Base-by-base conservation (phyloP, 2,888 invertebrate genomes). In the Pemphredon lugubris region DNA sequence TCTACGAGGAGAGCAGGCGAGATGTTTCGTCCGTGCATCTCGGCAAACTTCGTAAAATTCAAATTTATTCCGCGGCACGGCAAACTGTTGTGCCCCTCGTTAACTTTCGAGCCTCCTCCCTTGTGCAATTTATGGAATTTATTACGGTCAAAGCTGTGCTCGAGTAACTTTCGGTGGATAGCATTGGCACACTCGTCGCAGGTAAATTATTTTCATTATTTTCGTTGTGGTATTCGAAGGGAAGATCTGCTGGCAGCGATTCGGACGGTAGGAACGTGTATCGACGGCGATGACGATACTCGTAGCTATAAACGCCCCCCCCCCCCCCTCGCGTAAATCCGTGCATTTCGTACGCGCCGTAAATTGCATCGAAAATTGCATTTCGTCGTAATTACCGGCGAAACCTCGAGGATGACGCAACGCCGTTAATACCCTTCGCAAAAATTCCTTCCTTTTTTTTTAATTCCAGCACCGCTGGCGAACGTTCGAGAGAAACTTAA, bases 121-220 rank as follows among this genome's bases (percentile, higher is more conserved):
- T 47, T 61, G 44, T 20, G 23, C 54, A 30, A 50, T 53, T 59
- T 54, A 21, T 54, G 54, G 13, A 20, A 34, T 45, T 55, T 50
- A 60, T 57, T 63, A 57, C 34, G 54, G 23, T 50, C 47, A 59
- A 53, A 68, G 42, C 60, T n/a, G 57, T 40, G 51, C 57, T 58
- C 57, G 40, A 58, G 51, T 34, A 18, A 44, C 39, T 32, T 57
- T 51, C 45, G 39, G 4, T 16, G 16, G 40, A 16, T 16, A 14
- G 5, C 14, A 9, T 18, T 40, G 6, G 11, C 40, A 9, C 26
- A 5, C 4, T 26, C n/a, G 26, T 26, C 7, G 7, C 26, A 7
- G 7, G 26, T 26, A 26, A 26, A 26, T 5, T 26, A 26, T 26
- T 7, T 3, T 26, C 26, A 7, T n/a, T n/a, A n/a, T 26, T 3